Base-by-base conservation (phyloP, 2,113 vertebrate species). In the Clarias magur region DNA sequence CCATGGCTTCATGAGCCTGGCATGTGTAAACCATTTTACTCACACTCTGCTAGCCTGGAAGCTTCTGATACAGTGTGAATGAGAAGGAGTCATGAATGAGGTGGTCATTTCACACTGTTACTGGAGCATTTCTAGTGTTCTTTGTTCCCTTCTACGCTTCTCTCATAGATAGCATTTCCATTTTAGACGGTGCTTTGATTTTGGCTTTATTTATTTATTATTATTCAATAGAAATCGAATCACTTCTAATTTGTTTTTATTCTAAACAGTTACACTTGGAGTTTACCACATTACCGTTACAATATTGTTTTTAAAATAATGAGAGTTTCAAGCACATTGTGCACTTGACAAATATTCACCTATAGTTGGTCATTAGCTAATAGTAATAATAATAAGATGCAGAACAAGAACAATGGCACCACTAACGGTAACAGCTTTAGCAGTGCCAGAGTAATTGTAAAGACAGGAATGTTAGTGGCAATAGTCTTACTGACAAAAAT, bases 21-120 rank as follows among this genome's bases (percentile, higher is more conserved):
- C 81, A 84, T 88, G 85, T 42, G 12, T 30, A 72, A 73, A 78
- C 89, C 88, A 80, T 91, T 23, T 82, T 53, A 9, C 62, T 48
- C 80, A 16, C 59, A 48, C 23, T 73, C 53, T 54, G n/a, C 17
- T 54, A 3, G 65, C 9, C 13, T 83, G 62, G 7, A 30, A n/a
- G 10, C 27, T 83, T 30, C 7, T 68, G 15, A 34, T 30, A 21
- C 30, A 67, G 38, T 48, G 21, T 53, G 38, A 67, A 79, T 16
- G 75, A 56, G 63, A n/a, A n/a, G 42, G 7, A n/a, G 82, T 56
- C 48, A 0, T 42, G 38, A 53, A 53, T 53, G 23, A 67, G 7
- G 30, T 27, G 65, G 65, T 7, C 53, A 56, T 34, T 84, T 67
- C 63, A 30, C 48, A 4, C 21, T 42, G 30, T 56, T 30, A 85